phyloP scores from a whole-genome alignment of 2,113 vertebrate species.

The Amphiprion percula region DNA sequence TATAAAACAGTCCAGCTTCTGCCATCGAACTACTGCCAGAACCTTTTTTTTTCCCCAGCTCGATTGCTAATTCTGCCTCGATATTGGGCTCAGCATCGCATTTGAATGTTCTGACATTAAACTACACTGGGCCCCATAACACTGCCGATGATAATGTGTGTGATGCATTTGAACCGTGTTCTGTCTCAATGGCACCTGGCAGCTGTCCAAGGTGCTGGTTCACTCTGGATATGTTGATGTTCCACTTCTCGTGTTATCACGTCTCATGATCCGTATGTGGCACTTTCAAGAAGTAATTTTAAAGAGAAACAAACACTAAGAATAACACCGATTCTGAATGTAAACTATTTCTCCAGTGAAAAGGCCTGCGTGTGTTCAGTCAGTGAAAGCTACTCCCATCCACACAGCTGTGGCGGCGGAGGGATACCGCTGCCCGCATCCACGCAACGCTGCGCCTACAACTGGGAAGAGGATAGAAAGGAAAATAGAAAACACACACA shows the following conservation, averaged over 20 bases:
- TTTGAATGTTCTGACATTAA: too few species aligned
- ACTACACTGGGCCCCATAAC: too few species aligned
- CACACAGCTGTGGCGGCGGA: slow-evolving; percentile 80
- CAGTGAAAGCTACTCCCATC: slow-evolving; percentile 61
- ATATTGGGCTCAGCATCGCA: too few species aligned
- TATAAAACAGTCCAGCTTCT: not conserved
- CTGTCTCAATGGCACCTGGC: slow-evolving; percentile 25
- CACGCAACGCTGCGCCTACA: slow-evolving; percentile 66
- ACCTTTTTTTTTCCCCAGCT: too few species aligned
- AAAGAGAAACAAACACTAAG: not conserved
- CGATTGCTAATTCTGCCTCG: too few species aligned
- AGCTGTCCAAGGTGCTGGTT: slow-evolving; percentile 76
- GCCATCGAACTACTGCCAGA: too few species aligned
- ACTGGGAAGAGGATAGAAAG: slow-evolving; percentile 55
- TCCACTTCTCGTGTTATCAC: not conserved
- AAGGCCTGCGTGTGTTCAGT: slow-evolving; percentile 11
- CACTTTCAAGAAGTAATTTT: too few species aligned
- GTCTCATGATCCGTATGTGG: not conserved
- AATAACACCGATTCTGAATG: too few species aligned
- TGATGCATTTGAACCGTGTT: not conserved
- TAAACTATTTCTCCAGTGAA: not conserved
- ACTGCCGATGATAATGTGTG: not conserved
- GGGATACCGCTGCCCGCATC: slow-evolving; percentile 71
- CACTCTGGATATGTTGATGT: not conserved
- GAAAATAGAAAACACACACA: slow-evolving; percentile 25